Percentiles rank a stretch among this genome's conserved stretches.
Evolutionary conservation across 2,888 invertebrate species (phyloP).

Genomic region (Himalopsyche kuldschensis): DNA sequence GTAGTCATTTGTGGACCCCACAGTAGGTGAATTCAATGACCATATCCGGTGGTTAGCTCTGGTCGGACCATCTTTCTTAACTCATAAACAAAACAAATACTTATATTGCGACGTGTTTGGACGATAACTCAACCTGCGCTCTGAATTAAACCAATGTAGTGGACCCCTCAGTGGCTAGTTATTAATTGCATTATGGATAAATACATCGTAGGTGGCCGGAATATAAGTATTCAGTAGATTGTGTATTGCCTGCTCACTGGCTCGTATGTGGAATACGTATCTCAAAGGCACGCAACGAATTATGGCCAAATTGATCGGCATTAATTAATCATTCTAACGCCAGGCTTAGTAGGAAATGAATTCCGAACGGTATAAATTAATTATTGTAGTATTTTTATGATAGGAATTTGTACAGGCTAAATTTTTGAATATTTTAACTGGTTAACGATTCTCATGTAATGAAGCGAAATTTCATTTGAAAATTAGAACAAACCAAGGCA

Average conservation of each 20-base stretch:
- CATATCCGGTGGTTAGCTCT: slow-evolving; percentile 16
- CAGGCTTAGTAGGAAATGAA: neutral
- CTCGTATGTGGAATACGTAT: neutral
- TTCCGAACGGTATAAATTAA: neutral
- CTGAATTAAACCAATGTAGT: slow-evolving; percentile 31
- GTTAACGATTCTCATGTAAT: too few species aligned
- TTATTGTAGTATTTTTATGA: neutral
- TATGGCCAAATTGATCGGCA: neutral
- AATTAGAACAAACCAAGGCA: too few species aligned
- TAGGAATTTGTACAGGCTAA: too few species aligned
- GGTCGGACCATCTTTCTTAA: slow-evolving; percentile 6
- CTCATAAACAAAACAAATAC: slow-evolving; percentile 28
- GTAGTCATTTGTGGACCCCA: slow-evolving; percentile 15
- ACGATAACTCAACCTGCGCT: slow-evolving; percentile 22
- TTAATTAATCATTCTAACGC: neutral
- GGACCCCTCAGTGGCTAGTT: slow-evolving; percentile 17
- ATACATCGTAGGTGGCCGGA: slow-evolving; percentile 29
- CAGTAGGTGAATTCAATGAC: neutral
- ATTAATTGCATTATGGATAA: slow-evolving; percentile 35
- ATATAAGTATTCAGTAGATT: neutral
- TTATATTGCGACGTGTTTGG: slow-evolving; percentile 16
- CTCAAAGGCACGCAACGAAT: neutral
- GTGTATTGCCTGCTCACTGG: neutral
- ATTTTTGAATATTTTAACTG: too few species aligned
- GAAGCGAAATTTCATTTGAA: too few species aligned